Evolutionary conservation across 1,140 invertebrate genomes (phyloP), one percentile per base, ranked within the genome.

Genomic region (Drosophila micromelanica): DNA sequence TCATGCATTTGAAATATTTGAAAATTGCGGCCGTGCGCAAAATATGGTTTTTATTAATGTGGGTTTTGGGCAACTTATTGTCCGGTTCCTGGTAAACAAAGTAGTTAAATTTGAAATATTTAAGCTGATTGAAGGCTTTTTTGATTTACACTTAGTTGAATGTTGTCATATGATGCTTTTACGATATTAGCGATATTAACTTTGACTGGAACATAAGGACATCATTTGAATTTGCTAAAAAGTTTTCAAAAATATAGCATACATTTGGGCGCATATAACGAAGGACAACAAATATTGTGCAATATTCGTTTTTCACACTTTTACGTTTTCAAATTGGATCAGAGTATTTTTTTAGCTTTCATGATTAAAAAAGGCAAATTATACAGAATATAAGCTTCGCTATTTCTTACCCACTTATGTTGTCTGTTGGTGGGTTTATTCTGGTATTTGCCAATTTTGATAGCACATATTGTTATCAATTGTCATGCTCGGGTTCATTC

Each of bases 401-500:
- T 8, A 46, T 23, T 46, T 46, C 17, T 20, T 35, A 37, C 12
- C 23, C 20, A 11, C 11, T 42, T 15, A 13, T 32, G 49, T 35
- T 13, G 40, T 11, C 40, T 20, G 13, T 7, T 35, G 8, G 11
- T 56, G 38, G 13, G 23, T 49, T 56, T 56, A n/a, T 35, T 15
- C 52, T 23, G 57, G 8, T 23, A 46, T 57, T 65, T 57, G 32
- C 30, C 27, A 48, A 0, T 37, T 37, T 30, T 12, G 40, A 61
- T 68, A 61, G 23, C 57, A 45, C 43, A 13, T 23, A 52, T 37
- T 68, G 30, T 48, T 11, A 55, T 38, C 8, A 13, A 40, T 27
- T 42, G 42, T 7, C 67, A 48, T 49, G 32, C 35, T 20, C 43
- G 9, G 3, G 9, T 60, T 60, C 56, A 68, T 68, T 68, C 55